These are phyloP conservation scores for Helicolenus hilgendorfi DNA, from an alignment of 2,797 vertebrate species.

Conservation along the genomic window DNA sequence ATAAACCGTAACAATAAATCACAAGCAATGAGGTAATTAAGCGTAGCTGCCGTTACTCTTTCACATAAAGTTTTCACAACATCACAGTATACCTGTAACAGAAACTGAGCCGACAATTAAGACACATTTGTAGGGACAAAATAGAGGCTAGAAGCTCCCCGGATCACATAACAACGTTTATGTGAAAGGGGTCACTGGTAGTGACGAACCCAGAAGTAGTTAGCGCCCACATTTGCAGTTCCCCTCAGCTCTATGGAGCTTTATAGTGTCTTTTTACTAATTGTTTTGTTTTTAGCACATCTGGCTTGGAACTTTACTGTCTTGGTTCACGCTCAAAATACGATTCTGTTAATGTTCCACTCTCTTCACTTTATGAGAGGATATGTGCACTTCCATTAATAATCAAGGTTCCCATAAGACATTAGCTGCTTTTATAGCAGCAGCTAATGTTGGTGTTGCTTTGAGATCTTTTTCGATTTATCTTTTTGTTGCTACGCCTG, in stretches of 20 bases:
- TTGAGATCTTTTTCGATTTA: not conserved
- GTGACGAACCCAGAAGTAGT: not conserved
- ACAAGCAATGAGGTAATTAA: conserved; percentile 35
- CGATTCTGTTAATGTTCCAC: not conserved
- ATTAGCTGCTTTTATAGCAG: not conserved
- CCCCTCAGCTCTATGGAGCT: not conserved
- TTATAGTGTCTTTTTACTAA: not conserved
- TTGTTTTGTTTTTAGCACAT: not conserved
- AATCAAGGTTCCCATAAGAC: accelerated
- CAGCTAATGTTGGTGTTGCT: not conserved
- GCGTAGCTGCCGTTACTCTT: conserved; percentile 4
- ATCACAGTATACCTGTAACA: not conserved
- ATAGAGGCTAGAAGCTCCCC: not conserved
- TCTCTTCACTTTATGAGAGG: not conserved
- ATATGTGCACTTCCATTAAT: not conserved
- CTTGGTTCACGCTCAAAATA: not conserved
- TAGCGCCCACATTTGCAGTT: not conserved
- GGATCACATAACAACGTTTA: not conserved
- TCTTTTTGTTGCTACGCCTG: not conserved
- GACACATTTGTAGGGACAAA: not conserved
- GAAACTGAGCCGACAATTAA: not conserved
- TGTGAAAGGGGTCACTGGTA: not conserved
- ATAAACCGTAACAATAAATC: conserved; percentile 33
- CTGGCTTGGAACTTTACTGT: not conserved
- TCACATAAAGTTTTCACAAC: not conserved